Conservation (phyloP, 2,113 vertebrate species). For the Micronisus gabar region DNA sequence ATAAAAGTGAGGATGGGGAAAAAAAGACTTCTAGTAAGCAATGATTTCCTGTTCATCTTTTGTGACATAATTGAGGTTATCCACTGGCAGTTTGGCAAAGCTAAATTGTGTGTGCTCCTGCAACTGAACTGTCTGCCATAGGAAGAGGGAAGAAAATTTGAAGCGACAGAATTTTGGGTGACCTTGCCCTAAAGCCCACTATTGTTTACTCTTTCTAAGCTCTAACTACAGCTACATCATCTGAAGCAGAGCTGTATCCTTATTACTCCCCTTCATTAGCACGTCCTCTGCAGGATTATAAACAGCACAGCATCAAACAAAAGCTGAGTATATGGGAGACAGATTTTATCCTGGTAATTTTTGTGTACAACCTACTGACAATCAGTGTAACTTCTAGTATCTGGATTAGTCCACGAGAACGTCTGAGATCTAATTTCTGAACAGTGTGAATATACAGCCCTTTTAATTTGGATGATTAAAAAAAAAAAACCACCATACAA, state of each 20-base stretch:
- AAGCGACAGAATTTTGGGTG: background rate
- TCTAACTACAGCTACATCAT: background rate
- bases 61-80: background rate
- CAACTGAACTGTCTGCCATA: background rate
- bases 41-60: background rate
- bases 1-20: background rate
- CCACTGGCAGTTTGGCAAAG: background rate
- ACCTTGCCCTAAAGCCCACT: background rate
- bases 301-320: background rate
- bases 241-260: background rate
- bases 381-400: background rate
- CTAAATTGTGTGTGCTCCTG: background rate
- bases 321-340: rapidly evolving
- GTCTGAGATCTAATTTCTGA: background rate
- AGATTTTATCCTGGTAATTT: background rate
- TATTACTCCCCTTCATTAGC: background rate
- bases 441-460: background rate
- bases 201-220: background rate
- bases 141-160: background rate
- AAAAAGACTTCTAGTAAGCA: background rate
- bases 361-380: background rate
- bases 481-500: too few relatives aligned
- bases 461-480: background rate
- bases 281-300: background rate
- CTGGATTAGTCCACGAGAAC: background rate